phyloP scores from a whole-genome alignment of 2,797 vertebrate species.

The Phoeniculus purpureus region DNA sequence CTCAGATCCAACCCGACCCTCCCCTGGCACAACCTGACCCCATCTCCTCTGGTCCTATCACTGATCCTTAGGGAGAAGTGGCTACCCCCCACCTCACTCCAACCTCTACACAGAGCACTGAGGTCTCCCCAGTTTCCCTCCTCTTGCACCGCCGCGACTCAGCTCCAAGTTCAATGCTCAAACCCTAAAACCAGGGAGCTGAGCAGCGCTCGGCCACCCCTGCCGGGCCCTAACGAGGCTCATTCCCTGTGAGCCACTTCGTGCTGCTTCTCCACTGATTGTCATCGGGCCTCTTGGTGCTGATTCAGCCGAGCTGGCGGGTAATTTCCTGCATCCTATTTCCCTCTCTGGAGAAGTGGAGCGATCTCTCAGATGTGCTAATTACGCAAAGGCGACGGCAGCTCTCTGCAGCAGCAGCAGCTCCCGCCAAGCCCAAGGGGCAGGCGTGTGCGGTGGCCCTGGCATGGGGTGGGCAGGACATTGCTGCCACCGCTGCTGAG shows the following conservation, averaged over 20 bases:
- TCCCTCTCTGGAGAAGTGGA: constrained; percentile 1
- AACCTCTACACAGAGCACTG: too few species aligned
- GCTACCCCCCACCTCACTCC: too few species aligned
- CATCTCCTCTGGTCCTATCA: too few species aligned
- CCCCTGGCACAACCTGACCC: too few species aligned
- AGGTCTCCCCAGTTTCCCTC: background rate
- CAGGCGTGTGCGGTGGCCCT: background rate
- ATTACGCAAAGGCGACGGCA: background rate
- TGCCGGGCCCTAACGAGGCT: background rate
- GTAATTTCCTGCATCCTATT: background rate
- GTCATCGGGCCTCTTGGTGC: background rate
- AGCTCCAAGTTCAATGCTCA: background rate
- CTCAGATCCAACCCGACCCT: too few species aligned
- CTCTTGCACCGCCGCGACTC: fast-evolving
- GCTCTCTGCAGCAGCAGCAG: background rate
- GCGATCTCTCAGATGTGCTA: background rate
- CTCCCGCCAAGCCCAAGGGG: background rate
- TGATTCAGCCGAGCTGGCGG: background rate
- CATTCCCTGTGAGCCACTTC: background rate
- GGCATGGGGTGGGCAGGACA: background rate
- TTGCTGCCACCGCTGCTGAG: fast-evolving
- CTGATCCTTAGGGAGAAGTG: too few species aligned
- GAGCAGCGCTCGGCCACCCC: background rate
- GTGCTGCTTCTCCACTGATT: background rate
- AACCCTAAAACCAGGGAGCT: fast-evolving